phyloP scores from a whole-genome alignment of 1,140 invertebrate species.

The Habropoda laboriosa region DNA sequence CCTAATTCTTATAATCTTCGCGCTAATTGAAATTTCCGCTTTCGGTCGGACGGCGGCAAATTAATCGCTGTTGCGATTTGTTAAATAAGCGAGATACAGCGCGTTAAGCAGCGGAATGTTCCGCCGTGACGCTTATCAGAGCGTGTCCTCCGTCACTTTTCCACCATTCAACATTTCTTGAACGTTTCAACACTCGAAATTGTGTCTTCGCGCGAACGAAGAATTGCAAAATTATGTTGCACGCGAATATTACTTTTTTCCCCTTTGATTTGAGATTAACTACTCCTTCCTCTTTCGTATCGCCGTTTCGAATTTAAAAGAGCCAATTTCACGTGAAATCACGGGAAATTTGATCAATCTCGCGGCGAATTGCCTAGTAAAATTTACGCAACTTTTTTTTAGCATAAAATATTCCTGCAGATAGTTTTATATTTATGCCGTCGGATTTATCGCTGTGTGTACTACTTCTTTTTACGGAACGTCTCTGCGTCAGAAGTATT shows the following conservation, averaged over 20 bases:
- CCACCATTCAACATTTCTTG: not conserved
- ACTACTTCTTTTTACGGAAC: too few relatives aligned
- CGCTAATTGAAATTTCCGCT: conserved; percentile 44
- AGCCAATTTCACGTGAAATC: not conserved
- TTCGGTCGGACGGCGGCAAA: conserved; percentile 2
- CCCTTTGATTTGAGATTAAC: not conserved
- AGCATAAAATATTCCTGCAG: not conserved
- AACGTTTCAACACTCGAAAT: not conserved
- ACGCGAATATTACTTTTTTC: not conserved
- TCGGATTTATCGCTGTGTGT: not conserved
- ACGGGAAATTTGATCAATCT: not conserved
- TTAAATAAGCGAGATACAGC: conserved; percentile 9
- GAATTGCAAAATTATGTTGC: not conserved
- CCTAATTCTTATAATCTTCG: conserved; percentile 49
- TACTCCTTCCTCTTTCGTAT: not conserved
- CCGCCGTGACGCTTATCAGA: not conserved
- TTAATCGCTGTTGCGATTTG: conserved; percentile 20
- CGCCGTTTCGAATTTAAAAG: not conserved
- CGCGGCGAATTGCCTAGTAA: not conserved
- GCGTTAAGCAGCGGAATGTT: not conserved
- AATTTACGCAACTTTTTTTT: not conserved
- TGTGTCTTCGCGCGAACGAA: not conserved
- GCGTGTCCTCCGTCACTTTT: not conserved
- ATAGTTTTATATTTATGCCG: not conserved
- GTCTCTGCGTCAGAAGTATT: too few relatives aligned